These are phyloP conservation scores for Enhydra lutris DNA, from an alignment of 2,113 vertebrate species.

Conservation along the genomic window DNA sequence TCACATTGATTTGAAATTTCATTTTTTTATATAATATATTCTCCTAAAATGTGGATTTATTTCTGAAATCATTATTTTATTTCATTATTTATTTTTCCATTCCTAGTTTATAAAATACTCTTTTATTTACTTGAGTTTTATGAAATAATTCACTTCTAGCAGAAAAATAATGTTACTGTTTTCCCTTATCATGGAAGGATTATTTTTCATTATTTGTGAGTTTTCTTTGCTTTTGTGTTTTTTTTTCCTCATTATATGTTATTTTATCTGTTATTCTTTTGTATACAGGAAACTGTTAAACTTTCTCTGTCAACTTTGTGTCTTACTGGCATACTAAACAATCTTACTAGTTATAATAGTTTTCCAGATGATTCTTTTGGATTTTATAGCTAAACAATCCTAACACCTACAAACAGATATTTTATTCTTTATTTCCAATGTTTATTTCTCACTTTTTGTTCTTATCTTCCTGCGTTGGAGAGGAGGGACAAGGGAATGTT, in stretches of 20 bases:
- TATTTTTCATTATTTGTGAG: background rate
- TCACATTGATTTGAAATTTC: background rate
- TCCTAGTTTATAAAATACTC: background rate
- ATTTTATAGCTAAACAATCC: background rate
- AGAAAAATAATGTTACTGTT: background rate
- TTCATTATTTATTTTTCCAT: background rate
- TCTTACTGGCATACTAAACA: background rate
- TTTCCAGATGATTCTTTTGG: background rate
- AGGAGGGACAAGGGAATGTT: background rate
- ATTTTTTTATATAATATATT: background rate
- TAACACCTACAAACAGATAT: background rate
- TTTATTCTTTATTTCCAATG: background rate
- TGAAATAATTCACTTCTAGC: background rate
- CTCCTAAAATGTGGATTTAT: background rate
- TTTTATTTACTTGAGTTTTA: background rate
- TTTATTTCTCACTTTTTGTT: background rate
- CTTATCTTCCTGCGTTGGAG: background rate
- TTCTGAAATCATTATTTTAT: background rate
- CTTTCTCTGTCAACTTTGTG: background rate
- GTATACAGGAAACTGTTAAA: background rate
- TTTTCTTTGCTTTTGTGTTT: background rate
- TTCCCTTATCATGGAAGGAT: background rate
- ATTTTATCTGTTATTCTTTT: background rate
- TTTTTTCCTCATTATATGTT: background rate
- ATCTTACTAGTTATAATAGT: background rate